A percentile compares a stretch with the other conserved stretches of the same genome.
phyloP scores from a whole-genome alignment of 2,888 invertebrate species.

The Meiosimyza platycephala region DNA sequence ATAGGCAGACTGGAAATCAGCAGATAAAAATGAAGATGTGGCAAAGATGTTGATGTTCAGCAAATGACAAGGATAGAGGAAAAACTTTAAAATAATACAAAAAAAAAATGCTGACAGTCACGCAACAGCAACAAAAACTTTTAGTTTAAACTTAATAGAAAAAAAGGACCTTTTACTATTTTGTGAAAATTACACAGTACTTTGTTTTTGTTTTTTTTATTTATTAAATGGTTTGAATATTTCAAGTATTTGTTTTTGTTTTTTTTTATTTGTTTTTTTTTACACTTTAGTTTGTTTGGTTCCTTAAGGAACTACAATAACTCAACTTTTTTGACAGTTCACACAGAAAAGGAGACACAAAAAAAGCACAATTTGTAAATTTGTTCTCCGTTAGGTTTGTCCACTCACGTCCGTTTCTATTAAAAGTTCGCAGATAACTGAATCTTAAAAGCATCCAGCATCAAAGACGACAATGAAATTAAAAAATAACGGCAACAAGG shows the following conservation, averaged over 20 bases:
- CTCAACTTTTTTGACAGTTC: neutral
- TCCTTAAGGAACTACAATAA: neutral
- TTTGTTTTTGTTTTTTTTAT: neutral
- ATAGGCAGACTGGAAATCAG: neutral
- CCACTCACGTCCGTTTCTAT: conserved; percentile 60
- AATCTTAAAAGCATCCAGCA: conserved; percentile 43
- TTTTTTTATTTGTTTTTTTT: neutral
- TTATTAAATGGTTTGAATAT: neutral
- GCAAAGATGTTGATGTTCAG: neutral
- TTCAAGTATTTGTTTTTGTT: neutral
- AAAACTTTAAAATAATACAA: too few species aligned
- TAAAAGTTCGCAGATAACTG: conserved; percentile 64
- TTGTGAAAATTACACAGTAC: neutral
- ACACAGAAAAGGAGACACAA: neutral
- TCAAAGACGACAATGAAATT: neutral
- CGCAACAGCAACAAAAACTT: neutral
- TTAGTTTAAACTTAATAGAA: neutral
- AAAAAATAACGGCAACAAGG: too few species aligned
- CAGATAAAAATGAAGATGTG: neutral
- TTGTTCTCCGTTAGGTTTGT: neutral
- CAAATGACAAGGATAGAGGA: neutral
- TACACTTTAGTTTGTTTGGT: neutral
- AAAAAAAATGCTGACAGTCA: neutral
- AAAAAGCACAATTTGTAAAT: neutral
- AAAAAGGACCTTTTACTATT: neutral